These are phyloP conservation scores for Pandemis heparana DNA, from an alignment of 2,888 invertebrate species.

Conservation along the genomic window DNA sequence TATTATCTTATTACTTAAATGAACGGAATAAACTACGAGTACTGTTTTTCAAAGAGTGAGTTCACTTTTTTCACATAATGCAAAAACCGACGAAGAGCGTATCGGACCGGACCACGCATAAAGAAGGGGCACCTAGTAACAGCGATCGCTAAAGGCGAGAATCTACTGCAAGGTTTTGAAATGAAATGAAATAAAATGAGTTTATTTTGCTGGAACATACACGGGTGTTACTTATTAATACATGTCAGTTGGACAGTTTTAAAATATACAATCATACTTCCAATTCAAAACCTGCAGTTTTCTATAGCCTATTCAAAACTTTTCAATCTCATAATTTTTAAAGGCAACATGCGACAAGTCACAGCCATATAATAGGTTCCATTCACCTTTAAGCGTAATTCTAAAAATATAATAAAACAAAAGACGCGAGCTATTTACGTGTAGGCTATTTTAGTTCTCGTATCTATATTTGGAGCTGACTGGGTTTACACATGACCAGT, in stretches of 20 bases:
- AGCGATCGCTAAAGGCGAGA: too few species aligned
- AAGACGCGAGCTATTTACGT: slow-evolving; percentile 38
- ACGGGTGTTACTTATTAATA: too few species aligned
- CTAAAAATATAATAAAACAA: slow-evolving; percentile 42
- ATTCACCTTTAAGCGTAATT: slow-evolving; percentile 27
- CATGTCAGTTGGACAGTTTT: too few species aligned
- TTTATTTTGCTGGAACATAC: too few species aligned
- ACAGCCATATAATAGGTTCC: slow-evolving; percentile 3
- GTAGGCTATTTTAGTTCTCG: slow-evolving; percentile 33
- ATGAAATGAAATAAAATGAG: too few species aligned
- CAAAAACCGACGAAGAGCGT: neutral
- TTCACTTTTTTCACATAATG: neutral
- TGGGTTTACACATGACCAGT: slow-evolving; percentile 40
- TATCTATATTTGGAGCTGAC: slow-evolving; percentile 40
- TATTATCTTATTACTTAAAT: neutral
- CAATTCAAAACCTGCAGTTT: too few species aligned
- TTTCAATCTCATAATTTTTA: neutral
- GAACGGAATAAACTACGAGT: neutral
- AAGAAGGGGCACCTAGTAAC: too few species aligned
- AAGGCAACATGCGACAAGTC: neutral
- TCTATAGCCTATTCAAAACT: too few species aligned
- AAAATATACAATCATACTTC: too few species aligned
- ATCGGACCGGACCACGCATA: too few species aligned
- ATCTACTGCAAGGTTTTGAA: too few species aligned
- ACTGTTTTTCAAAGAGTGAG: neutral